A percentile compares a stretch with the other conserved stretches of the same genome.
phyloP scores from a whole-genome alignment of 2,888 invertebrate species.

The Patella ulyssiponensis region DNA sequence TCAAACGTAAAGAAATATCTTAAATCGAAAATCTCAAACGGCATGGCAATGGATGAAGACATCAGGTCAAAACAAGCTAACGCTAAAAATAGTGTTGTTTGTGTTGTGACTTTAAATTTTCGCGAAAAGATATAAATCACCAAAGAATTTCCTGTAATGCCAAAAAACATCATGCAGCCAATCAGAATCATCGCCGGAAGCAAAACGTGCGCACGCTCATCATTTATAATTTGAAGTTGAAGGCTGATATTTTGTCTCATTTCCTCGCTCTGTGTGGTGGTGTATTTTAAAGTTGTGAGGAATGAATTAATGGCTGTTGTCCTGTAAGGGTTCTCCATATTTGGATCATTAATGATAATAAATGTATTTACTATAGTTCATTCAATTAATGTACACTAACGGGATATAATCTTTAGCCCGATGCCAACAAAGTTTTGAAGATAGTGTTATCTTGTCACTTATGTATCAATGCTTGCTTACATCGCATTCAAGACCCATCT shows the following conservation, averaged over 20 bases:
- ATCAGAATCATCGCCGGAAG: conserved; percentile 54
- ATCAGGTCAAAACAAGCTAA: conserved; percentile 55
- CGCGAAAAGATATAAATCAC: conserved; percentile 52
- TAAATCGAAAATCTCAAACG: conserved; percentile 54
- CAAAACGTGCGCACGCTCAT: conserved; percentile 44
- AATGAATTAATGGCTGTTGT: too few species aligned
- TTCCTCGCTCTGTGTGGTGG: too few species aligned
- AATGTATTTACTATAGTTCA: too few species aligned
- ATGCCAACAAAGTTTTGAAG: too few species aligned
- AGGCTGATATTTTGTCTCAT: not conserved
- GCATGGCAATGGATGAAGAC: conserved; percentile 54
- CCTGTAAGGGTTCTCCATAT: too few species aligned
- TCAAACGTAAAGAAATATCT: conserved; percentile 54
- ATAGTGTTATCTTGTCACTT: too few species aligned
- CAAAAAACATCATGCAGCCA: conserved; percentile 48
- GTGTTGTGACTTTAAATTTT: conserved; percentile 49
- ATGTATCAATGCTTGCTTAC: too few species aligned
- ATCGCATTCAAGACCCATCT: too few species aligned
- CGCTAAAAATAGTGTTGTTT: conserved; percentile 52
- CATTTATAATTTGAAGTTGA: conserved; percentile 44
- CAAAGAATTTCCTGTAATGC: conserved; percentile 53
- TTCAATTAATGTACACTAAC: too few species aligned
- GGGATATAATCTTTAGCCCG: too few species aligned
- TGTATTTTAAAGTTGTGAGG: too few species aligned
- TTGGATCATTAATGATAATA: too few species aligned